Conservation (phyloP, 2,113 vertebrate species). For the Onychorhynchus coronatus region DNA sequence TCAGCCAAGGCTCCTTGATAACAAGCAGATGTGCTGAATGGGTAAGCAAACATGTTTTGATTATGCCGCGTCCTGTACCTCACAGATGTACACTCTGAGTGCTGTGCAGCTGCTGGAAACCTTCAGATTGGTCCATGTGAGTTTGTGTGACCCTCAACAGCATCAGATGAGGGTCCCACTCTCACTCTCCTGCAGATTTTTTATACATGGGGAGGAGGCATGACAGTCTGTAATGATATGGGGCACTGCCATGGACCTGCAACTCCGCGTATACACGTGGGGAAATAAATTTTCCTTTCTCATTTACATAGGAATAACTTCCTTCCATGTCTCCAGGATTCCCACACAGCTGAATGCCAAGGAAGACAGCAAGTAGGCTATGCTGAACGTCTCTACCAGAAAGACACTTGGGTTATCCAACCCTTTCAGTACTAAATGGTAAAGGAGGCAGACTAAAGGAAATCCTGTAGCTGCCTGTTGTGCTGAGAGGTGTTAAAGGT, state of each 20-base stretch:
- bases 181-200: background rate
- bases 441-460: background rate
- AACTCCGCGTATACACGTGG: background rate
- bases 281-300: background rate
- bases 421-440: background rate
- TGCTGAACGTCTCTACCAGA: background rate
- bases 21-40: background rate
- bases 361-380: background rate
- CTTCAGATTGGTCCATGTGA: rapidly evolving
- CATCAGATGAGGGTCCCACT: background rate
- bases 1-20: background rate
- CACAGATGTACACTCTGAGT: background rate
- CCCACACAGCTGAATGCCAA: background rate
- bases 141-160: background rate
- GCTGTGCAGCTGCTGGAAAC: background rate
- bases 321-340: rapidly evolving
- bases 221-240: rapidly evolving
- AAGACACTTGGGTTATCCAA: background rate
- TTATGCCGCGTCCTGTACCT: background rate
- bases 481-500: background rate
- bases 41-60: background rate
- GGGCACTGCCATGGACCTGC: background rate
- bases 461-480: background rate
- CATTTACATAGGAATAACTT: background rate
- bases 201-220: background rate